A percentile compares a stretch with the other conserved stretches of the same genome.
Conservation (phyloP, 2,888 invertebrate genomes). For the Chrysina gloriosa region DNA sequence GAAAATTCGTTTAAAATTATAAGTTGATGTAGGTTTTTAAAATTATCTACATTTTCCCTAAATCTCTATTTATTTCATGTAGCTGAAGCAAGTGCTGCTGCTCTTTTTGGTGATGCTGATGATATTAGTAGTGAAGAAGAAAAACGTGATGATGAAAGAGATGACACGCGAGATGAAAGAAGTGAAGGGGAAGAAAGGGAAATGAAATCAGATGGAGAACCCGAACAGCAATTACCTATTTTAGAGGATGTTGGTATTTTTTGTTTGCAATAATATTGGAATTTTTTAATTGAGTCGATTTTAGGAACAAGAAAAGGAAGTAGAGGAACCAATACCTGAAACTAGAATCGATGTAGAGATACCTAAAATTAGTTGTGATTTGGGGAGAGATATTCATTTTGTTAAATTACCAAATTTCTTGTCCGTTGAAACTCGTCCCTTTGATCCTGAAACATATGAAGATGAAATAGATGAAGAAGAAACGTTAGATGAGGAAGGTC, state of each 20-base stretch:
- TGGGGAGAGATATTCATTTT: conserved; percentile 93
- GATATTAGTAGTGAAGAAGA: conserved; percentile 93
- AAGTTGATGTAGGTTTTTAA: neutral
- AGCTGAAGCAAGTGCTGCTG: conserved; percentile 77
- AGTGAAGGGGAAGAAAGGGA: conserved; percentile 60
- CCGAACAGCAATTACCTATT: conserved; percentile 48
- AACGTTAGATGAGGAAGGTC: conserved; percentile 96
- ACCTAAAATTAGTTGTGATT: conserved; percentile 92
- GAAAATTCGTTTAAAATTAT: too few species aligned
- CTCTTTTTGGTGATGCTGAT: conserved; percentile 92
- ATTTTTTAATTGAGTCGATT: conserved; percentile 33
- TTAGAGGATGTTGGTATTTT: conserved; percentile 44
- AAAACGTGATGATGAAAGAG: conserved; percentile 62
- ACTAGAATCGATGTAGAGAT: conserved; percentile 97
- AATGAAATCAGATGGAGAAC: conserved; percentile 68
- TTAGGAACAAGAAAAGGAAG: conserved; percentile 75
- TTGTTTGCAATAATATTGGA: neutral
- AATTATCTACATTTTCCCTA: neutral
- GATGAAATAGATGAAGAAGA: conserved; percentile 99
- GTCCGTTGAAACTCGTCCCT: conserved; percentile 97
- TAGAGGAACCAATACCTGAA: conserved; percentile 88
- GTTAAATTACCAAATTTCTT: conserved; percentile 98
- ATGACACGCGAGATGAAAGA: conserved; percentile 58
- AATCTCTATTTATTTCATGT: conserved; percentile 11
- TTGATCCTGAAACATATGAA: conserved; percentile 94